Evolutionary conservation across 2,113 vertebrate genomes (phyloP).

Genomic region (Melospiza melodia): DNA sequence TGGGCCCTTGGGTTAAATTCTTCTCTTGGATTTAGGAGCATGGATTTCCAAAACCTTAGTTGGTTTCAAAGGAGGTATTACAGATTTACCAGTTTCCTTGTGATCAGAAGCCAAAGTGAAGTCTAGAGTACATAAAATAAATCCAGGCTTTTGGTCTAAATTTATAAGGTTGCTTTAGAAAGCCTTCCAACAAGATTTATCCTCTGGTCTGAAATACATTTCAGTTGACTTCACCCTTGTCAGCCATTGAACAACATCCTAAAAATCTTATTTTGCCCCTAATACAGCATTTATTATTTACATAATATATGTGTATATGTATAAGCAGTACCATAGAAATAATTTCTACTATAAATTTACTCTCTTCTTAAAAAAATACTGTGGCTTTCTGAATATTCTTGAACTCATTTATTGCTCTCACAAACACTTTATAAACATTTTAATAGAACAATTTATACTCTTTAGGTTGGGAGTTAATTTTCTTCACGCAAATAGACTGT

Average conservation of each 20-base stretch:
- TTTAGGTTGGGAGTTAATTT: not conserved
- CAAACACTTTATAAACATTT: not conserved
- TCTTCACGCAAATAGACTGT: not conserved
- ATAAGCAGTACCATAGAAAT: not conserved
- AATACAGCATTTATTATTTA: not conserved
- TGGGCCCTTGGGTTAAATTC: not conserved
- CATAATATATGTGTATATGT: not conserved
- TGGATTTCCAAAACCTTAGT: not conserved
- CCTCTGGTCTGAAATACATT: not conserved
- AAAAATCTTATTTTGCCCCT: not conserved
- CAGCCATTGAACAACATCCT: not conserved
- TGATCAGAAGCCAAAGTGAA: slow-evolving; percentile 21
- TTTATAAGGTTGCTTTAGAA: slow-evolving; percentile 14
- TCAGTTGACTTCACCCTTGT: not conserved
- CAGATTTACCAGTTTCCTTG: not conserved
- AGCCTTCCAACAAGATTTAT: slow-evolving; percentile 18
- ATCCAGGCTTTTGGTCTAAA: slow-evolving; percentile 9
- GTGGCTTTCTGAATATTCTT: not conserved
- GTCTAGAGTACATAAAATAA: not conserved
- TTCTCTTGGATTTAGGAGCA: not conserved
- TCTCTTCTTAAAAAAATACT: not conserved
- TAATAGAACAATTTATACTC: not conserved
- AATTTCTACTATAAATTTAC: not conserved
- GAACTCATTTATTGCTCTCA: not conserved
- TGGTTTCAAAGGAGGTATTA: slow-evolving; percentile 6